Conservation (phyloP, 2,797 vertebrate genomes). For the Poeciliopsis presidionis region DNA sequence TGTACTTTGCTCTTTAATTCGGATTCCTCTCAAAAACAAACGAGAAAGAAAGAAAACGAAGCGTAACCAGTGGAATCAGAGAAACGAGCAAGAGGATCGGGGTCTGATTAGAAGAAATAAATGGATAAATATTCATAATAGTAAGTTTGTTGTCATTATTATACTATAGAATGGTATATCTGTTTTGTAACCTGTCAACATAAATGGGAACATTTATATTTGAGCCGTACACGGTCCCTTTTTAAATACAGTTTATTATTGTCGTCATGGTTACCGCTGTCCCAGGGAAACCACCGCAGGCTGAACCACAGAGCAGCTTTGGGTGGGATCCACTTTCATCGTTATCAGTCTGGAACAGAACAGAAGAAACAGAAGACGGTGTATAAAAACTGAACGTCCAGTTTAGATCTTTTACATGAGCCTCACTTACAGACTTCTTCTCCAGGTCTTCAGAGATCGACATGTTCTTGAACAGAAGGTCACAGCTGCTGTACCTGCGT, state of each 20-base stretch:
- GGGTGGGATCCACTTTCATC: constrained; percentile 15
- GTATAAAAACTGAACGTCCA: not conserved
- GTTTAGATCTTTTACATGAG: accelerated
- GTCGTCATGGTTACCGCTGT: constrained; percentile 47
- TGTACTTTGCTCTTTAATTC: not conserved
- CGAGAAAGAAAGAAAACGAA: not conserved
- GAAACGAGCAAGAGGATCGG: not conserved
- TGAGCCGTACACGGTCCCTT: not conserved
- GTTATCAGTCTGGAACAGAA: constrained; percentile 46
- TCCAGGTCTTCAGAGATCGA: constrained; percentile 59
- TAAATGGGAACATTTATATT: not conserved
- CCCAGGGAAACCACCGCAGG: constrained; percentile 13
- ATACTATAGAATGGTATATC: too few relatives aligned
- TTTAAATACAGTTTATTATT: not conserved
- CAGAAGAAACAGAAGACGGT: not conserved
- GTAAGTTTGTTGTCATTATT: too few relatives aligned
- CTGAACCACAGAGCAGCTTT: not conserved
- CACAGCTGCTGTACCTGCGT: constrained; percentile 45
- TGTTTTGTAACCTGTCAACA: too few relatives aligned
- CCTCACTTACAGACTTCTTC: constrained; percentile 73
- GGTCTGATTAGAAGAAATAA: too few relatives aligned
- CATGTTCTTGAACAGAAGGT: constrained; percentile 63
- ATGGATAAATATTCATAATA: too few relatives aligned
- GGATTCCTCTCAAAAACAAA: not conserved
- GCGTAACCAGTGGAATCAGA: not conserved